Percentiles rank a stretch among this genome's conserved stretches.
These are phyloP conservation scores for Sphaeridia pumilis DNA, from an alignment of 2,888 invertebrate genomes.

Conservation along the genomic window DNA sequence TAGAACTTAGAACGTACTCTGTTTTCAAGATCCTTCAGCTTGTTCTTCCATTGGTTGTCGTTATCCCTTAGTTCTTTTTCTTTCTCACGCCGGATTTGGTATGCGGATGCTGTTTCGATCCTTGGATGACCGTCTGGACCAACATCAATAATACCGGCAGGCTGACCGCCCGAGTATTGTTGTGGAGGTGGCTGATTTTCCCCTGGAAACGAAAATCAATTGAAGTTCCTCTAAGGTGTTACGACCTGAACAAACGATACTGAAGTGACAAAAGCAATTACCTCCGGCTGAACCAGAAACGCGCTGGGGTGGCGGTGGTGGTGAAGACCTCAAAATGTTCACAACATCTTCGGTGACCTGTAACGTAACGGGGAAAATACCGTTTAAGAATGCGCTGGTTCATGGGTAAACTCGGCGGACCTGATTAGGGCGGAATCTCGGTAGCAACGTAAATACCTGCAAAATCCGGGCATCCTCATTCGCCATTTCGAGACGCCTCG, in stretches of 20 bases:
- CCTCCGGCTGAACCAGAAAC: not conserved
- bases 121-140: constrained; percentile 18
- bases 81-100: constrained; percentile 31
- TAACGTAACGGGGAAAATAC: not conserved
- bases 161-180: too few species aligned
- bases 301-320: not conserved
- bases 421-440: too few species aligned
- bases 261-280: not conserved
- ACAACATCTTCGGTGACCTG: constrained; percentile 19
- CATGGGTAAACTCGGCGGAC: too few species aligned
- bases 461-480: constrained; percentile 18
- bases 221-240: too few species aligned
- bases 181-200: too few species aligned
- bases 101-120: constrained; percentile 33
- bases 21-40: constrained; percentile 31
- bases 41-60: constrained; percentile 28
- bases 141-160: constrained; percentile 11
- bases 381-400: too few species aligned
- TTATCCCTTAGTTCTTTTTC: constrained; percentile 32
- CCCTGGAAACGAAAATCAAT: too few species aligned
- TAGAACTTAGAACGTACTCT: constrained; percentile 16
- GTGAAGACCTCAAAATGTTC: constrained; percentile 7
- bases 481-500: constrained; percentile 9
- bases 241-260: too few species aligned
- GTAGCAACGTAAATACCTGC: constrained; percentile 8